Percentiles rank a stretch among this genome's conserved stretches.
Evolutionary conservation across 2,888 invertebrate species (phyloP).

Genomic region (Catocala fraxini): DNA sequence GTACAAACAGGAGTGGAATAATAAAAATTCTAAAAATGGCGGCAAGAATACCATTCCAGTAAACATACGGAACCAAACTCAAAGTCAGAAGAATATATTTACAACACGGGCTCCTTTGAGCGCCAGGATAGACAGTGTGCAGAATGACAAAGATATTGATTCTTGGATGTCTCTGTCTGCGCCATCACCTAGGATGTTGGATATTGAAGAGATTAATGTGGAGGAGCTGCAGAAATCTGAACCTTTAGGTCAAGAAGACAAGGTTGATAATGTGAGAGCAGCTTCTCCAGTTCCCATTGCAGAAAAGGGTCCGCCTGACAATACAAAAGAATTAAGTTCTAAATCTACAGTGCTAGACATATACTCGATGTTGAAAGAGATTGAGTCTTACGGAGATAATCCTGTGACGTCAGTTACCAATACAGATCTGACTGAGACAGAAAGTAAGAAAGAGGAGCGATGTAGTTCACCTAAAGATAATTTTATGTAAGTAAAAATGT

Average conservation of each 20-base stretch:
- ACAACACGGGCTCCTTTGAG: constrained; percentile 69
- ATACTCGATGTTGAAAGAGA: constrained; percentile 85
- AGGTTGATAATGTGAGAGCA: constrained; percentile 29
- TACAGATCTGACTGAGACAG: constrained; percentile 50
- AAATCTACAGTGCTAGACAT: constrained; percentile 82
- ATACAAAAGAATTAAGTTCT: constrained; percentile 64
- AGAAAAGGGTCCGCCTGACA: constrained; percentile 49
- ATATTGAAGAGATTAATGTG: constrained; percentile 54
- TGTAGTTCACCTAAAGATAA: constrained; percentile 73
- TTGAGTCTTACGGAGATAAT: constrained; percentile 80
- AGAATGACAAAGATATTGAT: constrained; percentile 82
- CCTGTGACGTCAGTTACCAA: constrained; percentile 66
- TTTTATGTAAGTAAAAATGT: constrained; percentile 70
- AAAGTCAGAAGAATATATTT: constrained; percentile 70
- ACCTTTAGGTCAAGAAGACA: constrained; percentile 31
- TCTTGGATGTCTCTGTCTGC: constrained; percentile 84
- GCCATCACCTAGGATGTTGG: constrained; percentile 71
- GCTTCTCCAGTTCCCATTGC: constrained; percentile 17
- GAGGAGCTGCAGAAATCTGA: constrained; percentile 38
- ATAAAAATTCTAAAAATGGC: constrained; percentile 58
- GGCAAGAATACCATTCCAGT: constrained; percentile 55
- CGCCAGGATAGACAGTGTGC: constrained; percentile 77
- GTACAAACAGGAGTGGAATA: constrained; percentile 74
- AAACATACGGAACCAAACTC: constrained; percentile 64
- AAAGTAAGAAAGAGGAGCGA: constrained; percentile 62